Evolutionary conservation across 2,888 invertebrate genomes (phyloP), one percentile per base, ranked within the genome.

Genomic region (Hirtodrosophila duncani): DNA sequence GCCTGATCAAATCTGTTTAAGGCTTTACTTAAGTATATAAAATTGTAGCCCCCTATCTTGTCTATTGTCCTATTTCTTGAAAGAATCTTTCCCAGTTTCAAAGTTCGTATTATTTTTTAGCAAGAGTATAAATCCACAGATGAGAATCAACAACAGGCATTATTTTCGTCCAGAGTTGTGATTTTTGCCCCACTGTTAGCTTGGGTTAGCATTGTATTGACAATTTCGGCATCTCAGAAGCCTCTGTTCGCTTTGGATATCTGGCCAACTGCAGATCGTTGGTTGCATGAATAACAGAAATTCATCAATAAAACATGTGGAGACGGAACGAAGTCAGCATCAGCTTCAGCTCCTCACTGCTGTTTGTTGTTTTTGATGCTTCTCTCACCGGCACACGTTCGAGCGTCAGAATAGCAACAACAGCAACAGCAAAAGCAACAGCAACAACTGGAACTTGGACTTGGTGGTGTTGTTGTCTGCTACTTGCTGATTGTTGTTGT

Each of bases 231-330:
- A 69, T 79, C 75, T 69, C 51, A 58, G 79, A 67, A 70, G 67
- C 60, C 61, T 46, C 56, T 26, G 16, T 34, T 41, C 13, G 30
- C 20, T 29, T 37, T 39, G 46, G n/a, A n/a, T n/a, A n/a, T n/a
- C n/a, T 44, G 38, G 36, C 52, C 57, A 44, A 61, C 59, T 52
- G 66, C 58, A 58, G 77, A 70, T 77, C 70, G 66, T 8, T n/a
- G n/a, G n/a, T 62, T 72, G 72, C 80, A 74, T 74, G 78, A 78
- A 82, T 69, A 63, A 70, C 74, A 77, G 80, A 82, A 82, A 82
- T 84, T 84, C 84, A 84, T 84, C 84, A 83, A 84, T 84, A 84
- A 84, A 84, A 84, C 84, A 84, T 84, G 71, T 75, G 78, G 46
- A 50, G 50, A 56, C 56, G 57, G 44, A 17, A 44, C 29, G 45